phyloP scores from a whole-genome alignment of 2,888 invertebrate species.

The Coecobrya sp. region DNA sequence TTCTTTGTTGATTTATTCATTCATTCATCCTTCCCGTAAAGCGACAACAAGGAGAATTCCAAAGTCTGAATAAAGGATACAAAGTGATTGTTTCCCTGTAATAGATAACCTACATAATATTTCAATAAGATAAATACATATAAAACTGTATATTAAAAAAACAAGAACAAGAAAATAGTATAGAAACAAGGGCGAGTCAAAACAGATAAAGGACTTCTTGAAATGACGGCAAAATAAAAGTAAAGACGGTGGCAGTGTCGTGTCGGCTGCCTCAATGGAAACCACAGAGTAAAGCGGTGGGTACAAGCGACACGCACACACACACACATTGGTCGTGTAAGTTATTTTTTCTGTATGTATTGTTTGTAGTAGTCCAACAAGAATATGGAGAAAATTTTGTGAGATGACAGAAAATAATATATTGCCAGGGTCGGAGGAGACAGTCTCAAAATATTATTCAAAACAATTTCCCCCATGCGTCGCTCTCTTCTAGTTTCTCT shows the following conservation, averaged over 20 bases:
- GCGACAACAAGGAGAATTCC: background rate
- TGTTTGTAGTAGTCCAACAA: conserved; percentile 13
- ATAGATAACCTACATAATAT: background rate
- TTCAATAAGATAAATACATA: background rate
- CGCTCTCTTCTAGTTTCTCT: conserved; percentile 11
- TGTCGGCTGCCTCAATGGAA: background rate
- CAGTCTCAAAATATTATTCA: conserved; percentile 80
- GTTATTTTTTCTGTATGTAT: no score
- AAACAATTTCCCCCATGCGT: conserved; percentile 78
- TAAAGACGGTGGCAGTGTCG: background rate
- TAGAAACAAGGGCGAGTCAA: conserved; percentile 41
- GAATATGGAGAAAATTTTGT: conserved; percentile 73
- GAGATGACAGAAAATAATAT: conserved; percentile 81
- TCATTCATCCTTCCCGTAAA: background rate
- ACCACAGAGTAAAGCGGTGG: background rate
- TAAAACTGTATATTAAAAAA: conserved; percentile 8
- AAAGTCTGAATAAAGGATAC: background rate
- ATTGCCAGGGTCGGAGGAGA: conserved; percentile 76
- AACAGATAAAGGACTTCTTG: conserved; percentile 51
- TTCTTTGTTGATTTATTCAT: conserved; percentile 53
- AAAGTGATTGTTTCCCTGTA: conserved; percentile 10
- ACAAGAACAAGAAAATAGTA: conserved; percentile 13
- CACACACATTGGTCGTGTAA: no score
- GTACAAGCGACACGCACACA: no score
- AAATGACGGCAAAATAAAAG: conserved; percentile 13